A percentile compares a stretch with the other conserved stretches of the same genome.
Evolutionary conservation across 2,888 invertebrate genomes (phyloP).

Genomic region (Tachina grossa): DNA sequence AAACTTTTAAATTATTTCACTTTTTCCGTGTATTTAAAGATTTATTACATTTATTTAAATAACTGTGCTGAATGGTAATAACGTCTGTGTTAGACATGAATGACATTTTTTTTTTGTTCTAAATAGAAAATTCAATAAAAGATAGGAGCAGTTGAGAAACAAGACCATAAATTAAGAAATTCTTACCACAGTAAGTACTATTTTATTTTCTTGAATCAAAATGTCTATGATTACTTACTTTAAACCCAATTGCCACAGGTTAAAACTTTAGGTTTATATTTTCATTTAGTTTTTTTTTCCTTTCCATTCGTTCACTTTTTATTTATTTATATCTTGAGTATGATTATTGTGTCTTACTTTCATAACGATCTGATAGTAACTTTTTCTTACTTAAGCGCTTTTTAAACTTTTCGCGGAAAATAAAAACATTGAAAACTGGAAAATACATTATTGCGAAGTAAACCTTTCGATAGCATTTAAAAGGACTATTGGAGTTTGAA

Average conservation of each 20-base stretch:
- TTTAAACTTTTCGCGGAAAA: conserved; percentile 52
- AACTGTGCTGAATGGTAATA: neutral
- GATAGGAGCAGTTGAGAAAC: neutral
- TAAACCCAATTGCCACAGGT: conserved; percentile 45
- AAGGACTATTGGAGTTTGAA: conserved; percentile 51
- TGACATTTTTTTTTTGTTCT: conserved; percentile 52
- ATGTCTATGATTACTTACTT: conserved; percentile 37
- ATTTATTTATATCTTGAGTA: conserved; percentile 15
- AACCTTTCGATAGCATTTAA: conserved; percentile 49
- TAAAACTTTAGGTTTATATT: conserved; percentile 38
- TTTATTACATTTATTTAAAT: too few species aligned
- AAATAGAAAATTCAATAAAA: too few species aligned
- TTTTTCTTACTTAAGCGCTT: conserved; percentile 51
- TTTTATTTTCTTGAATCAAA: neutral
- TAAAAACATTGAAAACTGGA: conserved; percentile 14
- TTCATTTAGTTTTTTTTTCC: neutral
- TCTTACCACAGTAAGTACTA: conserved; percentile 18
- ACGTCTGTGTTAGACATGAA: conserved; percentile 5
- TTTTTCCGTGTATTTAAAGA: too few species aligned
- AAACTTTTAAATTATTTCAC: too few species aligned
- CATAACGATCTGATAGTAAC: conserved; percentile 43
- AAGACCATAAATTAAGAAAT: neutral
- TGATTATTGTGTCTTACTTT: conserved; percentile 27
- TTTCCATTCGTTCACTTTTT: neutral
- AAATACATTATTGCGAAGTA: conserved; percentile 26